Percentiles rank a stretch among this genome's conserved stretches.
phyloP scores from a whole-genome alignment of 2,113 vertebrate species.

The Bucco capensis region DNA sequence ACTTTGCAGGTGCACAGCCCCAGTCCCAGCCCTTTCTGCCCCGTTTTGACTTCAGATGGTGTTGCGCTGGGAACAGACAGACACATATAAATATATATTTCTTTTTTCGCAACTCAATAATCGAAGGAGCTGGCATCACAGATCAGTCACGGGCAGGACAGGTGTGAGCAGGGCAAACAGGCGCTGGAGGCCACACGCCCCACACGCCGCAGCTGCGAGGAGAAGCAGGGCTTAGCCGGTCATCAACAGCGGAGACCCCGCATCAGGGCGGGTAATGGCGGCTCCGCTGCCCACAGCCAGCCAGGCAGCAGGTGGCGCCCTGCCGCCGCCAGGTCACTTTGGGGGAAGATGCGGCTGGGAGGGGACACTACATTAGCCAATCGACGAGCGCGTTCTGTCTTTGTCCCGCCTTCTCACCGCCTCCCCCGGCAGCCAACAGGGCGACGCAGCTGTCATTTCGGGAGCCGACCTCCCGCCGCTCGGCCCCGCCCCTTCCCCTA shows the following conservation, averaged over 20 bases:
- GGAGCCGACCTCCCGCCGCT: too few species aligned
- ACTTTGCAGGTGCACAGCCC: rapidly evolving
- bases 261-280: rapidly evolving
- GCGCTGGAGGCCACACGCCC: too few species aligned
- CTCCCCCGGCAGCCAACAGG: neutral
- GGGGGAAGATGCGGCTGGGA: rapidly evolving
- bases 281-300: rapidly evolving
- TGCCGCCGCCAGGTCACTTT: neutral
- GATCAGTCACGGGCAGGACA: too few species aligned
- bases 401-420: neutral
- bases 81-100: neutral
- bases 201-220: neutral
- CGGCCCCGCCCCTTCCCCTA: neutral
- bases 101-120: neutral
- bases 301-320: neutral
- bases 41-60: neutral
- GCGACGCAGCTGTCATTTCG: rapidly evolving
- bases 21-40: neutral
- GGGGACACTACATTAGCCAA: neutral
- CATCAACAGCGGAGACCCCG: too few species aligned
- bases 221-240: too few species aligned
- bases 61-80: neutral
- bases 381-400: neutral
- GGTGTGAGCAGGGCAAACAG: neutral
- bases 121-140: neutral